phyloP scores from a whole-genome alignment of 2,888 invertebrate species.

The Calameuta pallipes region DNA sequence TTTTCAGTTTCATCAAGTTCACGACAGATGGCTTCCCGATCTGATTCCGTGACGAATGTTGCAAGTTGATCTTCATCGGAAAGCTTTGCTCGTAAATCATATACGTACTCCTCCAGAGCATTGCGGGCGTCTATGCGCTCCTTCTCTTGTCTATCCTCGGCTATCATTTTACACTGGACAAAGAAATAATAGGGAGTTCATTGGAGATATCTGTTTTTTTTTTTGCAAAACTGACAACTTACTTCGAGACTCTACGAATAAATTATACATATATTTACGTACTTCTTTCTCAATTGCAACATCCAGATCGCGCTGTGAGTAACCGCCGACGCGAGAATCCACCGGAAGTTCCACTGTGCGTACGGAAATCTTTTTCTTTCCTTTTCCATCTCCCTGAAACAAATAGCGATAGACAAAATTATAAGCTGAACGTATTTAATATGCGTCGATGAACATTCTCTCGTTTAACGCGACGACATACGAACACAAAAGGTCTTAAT shows the following conservation, averaged over 20 bases:
- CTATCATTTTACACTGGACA: constrained; percentile 80
- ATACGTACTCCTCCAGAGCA: constrained; percentile 97
- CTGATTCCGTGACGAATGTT: constrained; percentile 79
- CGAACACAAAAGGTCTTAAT: neutral
- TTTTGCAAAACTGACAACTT: neutral
- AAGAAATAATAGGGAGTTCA: constrained; percentile 11
- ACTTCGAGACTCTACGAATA: constrained; percentile 3
- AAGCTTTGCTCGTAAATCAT: constrained; percentile 92
- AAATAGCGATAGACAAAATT: constrained; percentile 5
- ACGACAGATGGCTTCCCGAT: constrained; percentile 73
- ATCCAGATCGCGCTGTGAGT: constrained; percentile 78
- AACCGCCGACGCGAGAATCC: constrained; percentile 79
- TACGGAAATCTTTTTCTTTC: constrained; percentile 81
- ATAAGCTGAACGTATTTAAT: neutral
- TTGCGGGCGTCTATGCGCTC: constrained; percentile 96
- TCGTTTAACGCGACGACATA: neutral
- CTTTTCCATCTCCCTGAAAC: constrained; percentile 66
- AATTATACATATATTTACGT: constrained; percentile 25
- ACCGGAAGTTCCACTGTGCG: constrained; percentile 89
- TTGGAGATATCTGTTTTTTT: neutral
- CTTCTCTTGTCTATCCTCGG: constrained; percentile 91
- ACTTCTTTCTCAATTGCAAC: constrained; percentile 84
- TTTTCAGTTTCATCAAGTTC: constrained; percentile 88
- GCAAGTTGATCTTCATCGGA: constrained; percentile 80
- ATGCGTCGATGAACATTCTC: neutral